Base-by-base conservation (phyloP, 2,888 invertebrate genomes). In the Tanytarsus gracilentus region DNA sequence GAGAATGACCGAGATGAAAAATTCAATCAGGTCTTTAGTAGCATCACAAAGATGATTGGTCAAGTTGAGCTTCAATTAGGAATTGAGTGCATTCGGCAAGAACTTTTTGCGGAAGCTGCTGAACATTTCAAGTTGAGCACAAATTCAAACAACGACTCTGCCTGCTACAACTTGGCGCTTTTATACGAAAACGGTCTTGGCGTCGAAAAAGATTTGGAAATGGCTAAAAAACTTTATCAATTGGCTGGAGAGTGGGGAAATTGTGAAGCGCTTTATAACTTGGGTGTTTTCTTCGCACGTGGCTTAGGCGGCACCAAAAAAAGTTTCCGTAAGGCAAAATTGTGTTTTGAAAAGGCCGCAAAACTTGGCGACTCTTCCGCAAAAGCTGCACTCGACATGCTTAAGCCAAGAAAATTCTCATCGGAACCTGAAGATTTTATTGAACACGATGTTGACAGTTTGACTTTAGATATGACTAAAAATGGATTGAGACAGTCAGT, bases 131-230 rank as follows among this genome's bases (percentile, higher is more conserved):
- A 68, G 64, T 76, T 76, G 61, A 82, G 83, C 63, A 79, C 81
- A 18, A 75, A 76, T 64, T 75, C 81, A 53, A 78, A 79, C 64
- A 79, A 82, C 69, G 74, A 79, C 56, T 78, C 79, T 63, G 84
- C 84, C 29, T 74, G 80, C 63, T 86, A 80, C 67, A 86, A 86
- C 68, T 73, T 86, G 63, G 86, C 80, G 1, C 67, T 85, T 26
- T 85, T 85, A 67, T 81, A 84, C 70, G 85, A 86, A 70, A 73
- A 77, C 66, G 86, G 85, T 1, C 69, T 81, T 61, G 86, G 85
- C 62, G 80, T 83, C 2, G 69, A 73, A 36, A 72, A 75, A 63
- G 77, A 84, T 74, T 75, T 79, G 62, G 75, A 74, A 68, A 76
- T 77, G 72, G 86, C 86, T 51, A 80, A 79, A 69, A 78, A 82